A percentile compares a stretch with the other conserved stretches of the same genome.
phyloP scores from a whole-genome alignment of 2,888 invertebrate genomes.

The Meliscaeva auricollis region DNA sequence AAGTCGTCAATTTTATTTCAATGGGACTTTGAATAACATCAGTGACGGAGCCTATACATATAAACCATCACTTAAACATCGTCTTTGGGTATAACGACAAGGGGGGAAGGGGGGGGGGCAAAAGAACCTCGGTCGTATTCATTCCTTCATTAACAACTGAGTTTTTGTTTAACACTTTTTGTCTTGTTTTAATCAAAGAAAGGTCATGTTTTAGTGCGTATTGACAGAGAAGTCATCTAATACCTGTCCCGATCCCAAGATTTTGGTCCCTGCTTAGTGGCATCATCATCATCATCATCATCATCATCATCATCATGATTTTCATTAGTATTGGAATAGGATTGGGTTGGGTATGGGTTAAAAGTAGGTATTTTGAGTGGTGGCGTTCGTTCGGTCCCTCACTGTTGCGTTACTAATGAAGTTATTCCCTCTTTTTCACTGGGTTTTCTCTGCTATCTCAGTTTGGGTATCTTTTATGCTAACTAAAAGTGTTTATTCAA shows the following conservation, averaged over 20 bases:
- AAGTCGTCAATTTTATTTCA: slow-evolving; percentile 70
- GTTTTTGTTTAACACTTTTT: slow-evolving; percentile 39
- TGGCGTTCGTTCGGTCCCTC: slow-evolving; percentile 22
- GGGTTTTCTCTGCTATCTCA: neutral
- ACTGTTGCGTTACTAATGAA: slow-evolving; percentile 70
- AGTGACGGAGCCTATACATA: neutral
- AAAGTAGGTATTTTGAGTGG: no score
- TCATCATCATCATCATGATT: slow-evolving; percentile 33
- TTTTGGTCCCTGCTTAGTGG: slow-evolving; percentile 53
- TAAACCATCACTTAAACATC: no score
- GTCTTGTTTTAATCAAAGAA: slow-evolving; percentile 65
- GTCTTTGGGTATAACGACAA: no score
- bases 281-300: slow-evolving; percentile 37
- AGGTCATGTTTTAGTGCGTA: slow-evolving; percentile 64
- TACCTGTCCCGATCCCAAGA: slow-evolving; percentile 44
- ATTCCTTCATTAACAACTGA: neutral
- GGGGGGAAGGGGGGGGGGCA: no score
- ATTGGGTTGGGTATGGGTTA: neutral
- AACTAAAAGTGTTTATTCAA: slow-evolving; percentile 74
- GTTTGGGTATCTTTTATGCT: slow-evolving; percentile 34
- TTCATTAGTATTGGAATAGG: slow-evolving; percentile 6
- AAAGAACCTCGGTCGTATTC: neutral
- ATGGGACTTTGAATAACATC: slow-evolving; percentile 47
- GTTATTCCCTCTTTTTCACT: slow-evolving; percentile 23
- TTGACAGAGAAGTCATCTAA: slow-evolving; percentile 46